Conservation (phyloP, 1,140 invertebrate genomes). For the Schlechtendalia chinensis region DNA sequence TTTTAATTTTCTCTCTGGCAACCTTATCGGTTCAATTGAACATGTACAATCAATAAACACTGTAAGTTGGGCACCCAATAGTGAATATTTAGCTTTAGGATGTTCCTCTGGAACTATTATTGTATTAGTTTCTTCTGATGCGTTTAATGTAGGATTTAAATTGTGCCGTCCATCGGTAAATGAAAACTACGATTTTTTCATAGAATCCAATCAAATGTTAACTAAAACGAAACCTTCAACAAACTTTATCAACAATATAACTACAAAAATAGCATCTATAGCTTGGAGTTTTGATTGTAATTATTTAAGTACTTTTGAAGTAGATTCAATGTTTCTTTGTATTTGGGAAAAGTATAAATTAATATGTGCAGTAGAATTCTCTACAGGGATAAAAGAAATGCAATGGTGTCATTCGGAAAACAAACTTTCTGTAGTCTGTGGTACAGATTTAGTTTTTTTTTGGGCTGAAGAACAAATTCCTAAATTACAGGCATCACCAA, state of each 20-base stretch:
- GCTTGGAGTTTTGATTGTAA: conserved; percentile 12
- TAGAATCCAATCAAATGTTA: not conserved
- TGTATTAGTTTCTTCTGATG: not conserved
- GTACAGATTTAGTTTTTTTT: conserved; percentile 30
- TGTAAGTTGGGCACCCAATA: conserved; percentile 27
- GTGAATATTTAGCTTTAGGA: conserved; percentile 33
- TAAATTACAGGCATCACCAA: conserved; percentile 24
- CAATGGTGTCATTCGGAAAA: conserved; percentile 21
- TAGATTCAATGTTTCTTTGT: conserved; percentile 18
- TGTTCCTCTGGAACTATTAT: conserved; percentile 17
- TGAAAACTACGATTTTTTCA: conserved; percentile 21
- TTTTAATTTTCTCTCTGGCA: conserved; percentile 11
- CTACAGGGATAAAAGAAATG: not conserved
- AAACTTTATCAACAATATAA: not conserved
- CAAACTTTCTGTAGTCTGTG: conserved; percentile 18
- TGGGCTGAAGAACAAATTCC: conserved; percentile 16
- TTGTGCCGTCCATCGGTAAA: not conserved
- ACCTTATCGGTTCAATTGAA: conserved; percentile 11
- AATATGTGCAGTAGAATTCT: conserved; percentile 20
- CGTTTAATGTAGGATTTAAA: conserved; percentile 20
- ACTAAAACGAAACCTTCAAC: not conserved
- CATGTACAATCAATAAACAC: not conserved
- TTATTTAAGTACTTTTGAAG: conserved; percentile 24
- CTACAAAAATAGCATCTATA: conserved; percentile 8
- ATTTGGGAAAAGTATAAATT: conserved; percentile 29